Percentiles rank a stretch among this genome's conserved stretches.
These are phyloP conservation scores for Poeciliopsis retropinna DNA, from an alignment of 2,113 vertebrate genomes.

Conservation along the genomic window DNA sequence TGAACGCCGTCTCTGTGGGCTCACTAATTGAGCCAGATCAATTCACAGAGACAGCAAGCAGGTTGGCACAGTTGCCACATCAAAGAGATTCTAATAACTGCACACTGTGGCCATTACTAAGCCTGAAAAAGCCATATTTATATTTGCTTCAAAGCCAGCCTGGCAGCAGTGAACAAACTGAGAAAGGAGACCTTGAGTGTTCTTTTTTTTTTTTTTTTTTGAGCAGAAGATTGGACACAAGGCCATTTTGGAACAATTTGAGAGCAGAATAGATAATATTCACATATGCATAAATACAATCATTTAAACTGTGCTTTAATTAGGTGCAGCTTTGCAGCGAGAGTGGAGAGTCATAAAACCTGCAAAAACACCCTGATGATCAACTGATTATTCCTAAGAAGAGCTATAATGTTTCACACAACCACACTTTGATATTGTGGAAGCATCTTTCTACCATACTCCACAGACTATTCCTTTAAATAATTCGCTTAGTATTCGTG, in stretches of 20 bases:
- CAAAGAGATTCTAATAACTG: conserved; percentile 79
- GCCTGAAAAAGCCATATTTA: conserved; percentile 67
- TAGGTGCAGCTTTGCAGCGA: conserved; percentile 31
- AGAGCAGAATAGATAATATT: conserved; percentile 42
- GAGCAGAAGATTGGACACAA: conserved; percentile 29
- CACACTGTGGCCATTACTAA: conserved; percentile 74
- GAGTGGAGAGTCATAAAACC: conserved; percentile 36
- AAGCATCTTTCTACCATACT: no score
- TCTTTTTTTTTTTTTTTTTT: conserved; percentile 36
- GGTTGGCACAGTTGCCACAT: conserved; percentile 78
- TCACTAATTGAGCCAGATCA: conserved; percentile 77
- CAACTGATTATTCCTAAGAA: conserved; percentile 16
- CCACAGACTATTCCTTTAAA: no score
- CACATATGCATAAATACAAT: conserved; percentile 37
- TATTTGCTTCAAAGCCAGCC: conserved; percentile 75
- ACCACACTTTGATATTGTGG: no score
- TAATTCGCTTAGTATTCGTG: neutral
- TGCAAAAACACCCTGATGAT: conserved; percentile 14
- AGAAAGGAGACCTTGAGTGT: conserved; percentile 36
- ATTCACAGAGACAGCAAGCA: conserved; percentile 70
- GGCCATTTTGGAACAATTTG: conserved; percentile 50
- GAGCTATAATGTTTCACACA: neutral
- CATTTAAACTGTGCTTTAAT: conserved; percentile 55
- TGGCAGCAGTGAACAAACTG: conserved; percentile 43
- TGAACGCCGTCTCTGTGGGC: conserved; percentile 65